Evolutionary conservation across 2,113 vertebrate genomes (phyloP).

Genomic region (Steatornis caripensis): DNA sequence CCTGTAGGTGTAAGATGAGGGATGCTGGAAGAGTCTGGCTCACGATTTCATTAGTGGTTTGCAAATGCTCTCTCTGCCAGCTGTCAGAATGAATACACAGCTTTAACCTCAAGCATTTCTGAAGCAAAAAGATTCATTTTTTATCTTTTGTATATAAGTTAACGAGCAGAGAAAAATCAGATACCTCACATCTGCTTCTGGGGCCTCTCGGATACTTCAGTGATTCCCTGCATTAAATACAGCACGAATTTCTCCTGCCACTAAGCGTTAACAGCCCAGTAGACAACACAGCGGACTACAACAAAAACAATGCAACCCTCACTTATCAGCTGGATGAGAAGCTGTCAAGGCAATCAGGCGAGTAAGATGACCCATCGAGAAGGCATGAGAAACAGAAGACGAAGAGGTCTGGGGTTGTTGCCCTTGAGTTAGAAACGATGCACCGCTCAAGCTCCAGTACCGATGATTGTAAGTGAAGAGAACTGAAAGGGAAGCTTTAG

Average conservation of each 20-base stretch:
- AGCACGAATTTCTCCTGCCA: background rate
- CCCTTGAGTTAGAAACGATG: background rate
- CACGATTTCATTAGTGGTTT: background rate
- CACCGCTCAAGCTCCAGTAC: background rate
- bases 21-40: background rate
- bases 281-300: background rate
- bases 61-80: background rate
- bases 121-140: background rate
- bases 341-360: background rate
- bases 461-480: background rate
- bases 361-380: background rate
- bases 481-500: background rate
- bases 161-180: slow-evolving; percentile 46
- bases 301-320: slow-evolving; percentile 26
- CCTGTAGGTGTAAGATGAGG: background rate
- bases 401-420: background rate
- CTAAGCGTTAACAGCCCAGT: background rate
- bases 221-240: background rate
- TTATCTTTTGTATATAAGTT: background rate
- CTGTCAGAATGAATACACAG: background rate
- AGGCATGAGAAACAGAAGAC: background rate
- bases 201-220: background rate
- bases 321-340: slow-evolving; percentile 12
- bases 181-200: background rate
- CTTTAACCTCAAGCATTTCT: background rate